Evolutionary conservation across 2,113 vertebrate species (phyloP), one percentile per base, ranked within the genome.

Genomic region (Poeciliopsis retropinna): DNA sequence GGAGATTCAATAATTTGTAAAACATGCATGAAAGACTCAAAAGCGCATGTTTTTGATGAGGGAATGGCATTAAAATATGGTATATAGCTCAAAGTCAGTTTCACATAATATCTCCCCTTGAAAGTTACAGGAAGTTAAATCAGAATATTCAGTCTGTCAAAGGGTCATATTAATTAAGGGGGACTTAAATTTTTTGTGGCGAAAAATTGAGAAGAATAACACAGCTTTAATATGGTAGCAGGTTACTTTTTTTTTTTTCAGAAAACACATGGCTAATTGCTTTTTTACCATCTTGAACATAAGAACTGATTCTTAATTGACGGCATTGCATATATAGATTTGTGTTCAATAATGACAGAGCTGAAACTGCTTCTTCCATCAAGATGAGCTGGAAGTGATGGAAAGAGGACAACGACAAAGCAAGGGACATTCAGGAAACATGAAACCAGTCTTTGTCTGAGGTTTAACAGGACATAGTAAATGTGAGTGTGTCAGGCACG

Each of bases 221-320:
- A 44, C 25, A 74, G 63, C 60, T 80, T 66, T 87, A 82, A 87
- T 73, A 85, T 0, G 0, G 12, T 54, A 76, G 70, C 68, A 75
- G 68, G 65, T 75, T 11, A 37, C 34, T 37, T 0, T 69, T 68
- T 63, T 75, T 73, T 63, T 72, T 73, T 32, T 37, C 8, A 34
- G 57, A 67, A 64, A 64, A 79, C 29, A 67, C 67, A 72, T 63
- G 14, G 34, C n/a, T 79, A 88, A 90, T 83, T 83, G 84, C 71
- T 70, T 64, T 68, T 47, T 17, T 32, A 60, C 44, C 31, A 60
- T 70, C 67, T 83, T 71, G 70, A 65, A 64, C 17, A 37, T 57
- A 14, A 51, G 13, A 19, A 3, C 28, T 14, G 30, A 37, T 17
- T 66, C 27, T 32, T 27, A 72, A 63, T 25, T 54, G 41, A 64